phyloP scores from a whole-genome alignment of 2,888 invertebrate genomes.

The Xanthostigma xanthostigma region DNA sequence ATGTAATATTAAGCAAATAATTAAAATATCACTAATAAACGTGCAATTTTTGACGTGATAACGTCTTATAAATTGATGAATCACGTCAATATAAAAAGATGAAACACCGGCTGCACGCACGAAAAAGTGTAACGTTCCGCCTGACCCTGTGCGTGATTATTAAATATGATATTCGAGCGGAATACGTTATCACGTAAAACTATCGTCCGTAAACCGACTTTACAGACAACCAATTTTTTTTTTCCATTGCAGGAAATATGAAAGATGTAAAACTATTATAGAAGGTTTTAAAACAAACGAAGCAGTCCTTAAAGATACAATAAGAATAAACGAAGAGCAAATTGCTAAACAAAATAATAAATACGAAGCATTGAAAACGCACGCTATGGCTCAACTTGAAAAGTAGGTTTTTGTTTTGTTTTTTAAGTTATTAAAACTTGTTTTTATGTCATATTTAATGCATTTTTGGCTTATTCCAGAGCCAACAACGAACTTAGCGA shows the following conservation, averaged over 20 bases:
- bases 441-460: conserved; percentile 6
- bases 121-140: no score
- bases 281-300: conserved; percentile 61
- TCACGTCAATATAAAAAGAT: no score
- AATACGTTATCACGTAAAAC: no score
- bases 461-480: conserved; percentile 30
- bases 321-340: conserved; percentile 56
- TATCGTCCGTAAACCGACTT: no score
- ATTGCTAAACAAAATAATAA: conserved; percentile 66
- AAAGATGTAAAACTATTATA: conserved; percentile 47
- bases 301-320: conserved; percentile 52
- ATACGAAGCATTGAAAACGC: conserved; percentile 73
- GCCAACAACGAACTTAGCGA: conserved; percentile 73
- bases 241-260: conserved; percentile 38
- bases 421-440: not conserved
- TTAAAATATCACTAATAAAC: not conserved
- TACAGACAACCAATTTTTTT: no score
- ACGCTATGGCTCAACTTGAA: conserved; percentile 82
- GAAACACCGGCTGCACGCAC: no score
- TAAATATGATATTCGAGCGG: no score
- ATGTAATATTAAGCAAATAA: no score
- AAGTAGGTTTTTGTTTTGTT: conserved; percentile 35
- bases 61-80: no score
- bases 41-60: no score
- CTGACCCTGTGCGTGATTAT: no score